These are phyloP conservation scores for Setophaga kirtlandii DNA, from an alignment of 2,113 vertebrate species.

Conservation along the genomic window DNA sequence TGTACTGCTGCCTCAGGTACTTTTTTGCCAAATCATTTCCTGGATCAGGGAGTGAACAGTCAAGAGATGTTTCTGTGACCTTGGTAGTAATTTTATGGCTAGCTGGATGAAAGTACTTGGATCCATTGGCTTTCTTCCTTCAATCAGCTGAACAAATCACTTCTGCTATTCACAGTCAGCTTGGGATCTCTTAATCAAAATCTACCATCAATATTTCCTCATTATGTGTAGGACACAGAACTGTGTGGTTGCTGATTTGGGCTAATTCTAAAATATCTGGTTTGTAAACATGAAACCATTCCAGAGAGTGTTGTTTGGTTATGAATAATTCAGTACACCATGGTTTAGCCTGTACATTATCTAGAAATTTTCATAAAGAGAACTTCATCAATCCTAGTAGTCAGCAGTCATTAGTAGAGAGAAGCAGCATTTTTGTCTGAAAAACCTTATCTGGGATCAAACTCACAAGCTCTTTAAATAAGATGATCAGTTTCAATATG, in stretches of 20 bases:
- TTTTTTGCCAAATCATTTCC: background rate
- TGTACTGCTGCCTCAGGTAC: background rate
- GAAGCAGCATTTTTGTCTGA: background rate
- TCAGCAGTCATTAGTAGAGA: background rate
- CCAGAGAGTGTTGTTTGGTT: background rate
- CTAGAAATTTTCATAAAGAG: background rate
- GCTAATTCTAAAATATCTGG: background rate
- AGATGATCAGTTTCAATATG: background rate
- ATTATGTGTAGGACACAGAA: background rate
- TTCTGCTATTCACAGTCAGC: conserved; percentile 10
- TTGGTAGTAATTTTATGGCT: conserved; percentile 29
- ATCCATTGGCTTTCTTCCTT: conserved; percentile 26
- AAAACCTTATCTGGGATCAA: background rate
- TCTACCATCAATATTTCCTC: background rate
- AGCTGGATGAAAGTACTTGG: background rate
- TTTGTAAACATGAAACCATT: background rate
- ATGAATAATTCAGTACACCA: conserved; percentile 5
- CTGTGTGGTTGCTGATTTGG: background rate
- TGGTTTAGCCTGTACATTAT: background rate
- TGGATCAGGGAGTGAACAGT: background rate
- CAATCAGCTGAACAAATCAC: conserved; percentile 25
- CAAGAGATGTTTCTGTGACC: background rate
- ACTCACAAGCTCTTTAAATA: background rate
- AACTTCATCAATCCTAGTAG: background rate
- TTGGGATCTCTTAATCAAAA: conserved; percentile 1